Percentiles rank a stretch among this genome's conserved stretches.
phyloP scores from a whole-genome alignment of 1,140 invertebrate genomes.

The Thaumatotibia leucotreta region DNA sequence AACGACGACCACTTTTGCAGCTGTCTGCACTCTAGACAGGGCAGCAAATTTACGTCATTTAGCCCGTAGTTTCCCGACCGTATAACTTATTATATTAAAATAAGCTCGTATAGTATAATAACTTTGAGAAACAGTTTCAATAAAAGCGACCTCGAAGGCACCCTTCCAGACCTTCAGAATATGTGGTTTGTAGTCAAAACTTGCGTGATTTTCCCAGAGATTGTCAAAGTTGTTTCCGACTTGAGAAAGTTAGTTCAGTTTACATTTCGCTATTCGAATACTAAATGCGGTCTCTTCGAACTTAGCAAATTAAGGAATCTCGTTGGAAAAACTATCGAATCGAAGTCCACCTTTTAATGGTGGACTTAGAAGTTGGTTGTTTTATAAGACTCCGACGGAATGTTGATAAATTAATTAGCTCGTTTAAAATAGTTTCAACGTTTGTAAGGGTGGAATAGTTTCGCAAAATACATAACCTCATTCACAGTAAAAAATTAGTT shows the following conservation, averaged over 20 bases:
- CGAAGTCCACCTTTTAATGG: constrained; percentile 27
- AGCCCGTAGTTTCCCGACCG: background rate
- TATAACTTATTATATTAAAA: background rate
- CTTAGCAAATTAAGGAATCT: constrained; percentile 29
- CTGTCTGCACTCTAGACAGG: background rate
- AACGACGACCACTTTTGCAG: background rate
- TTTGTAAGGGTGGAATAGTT: background rate
- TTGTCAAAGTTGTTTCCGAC: constrained; percentile 36
- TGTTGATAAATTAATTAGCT: background rate
- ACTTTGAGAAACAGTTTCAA: background rate
- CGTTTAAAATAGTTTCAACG: background rate
- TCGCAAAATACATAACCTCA: no score
- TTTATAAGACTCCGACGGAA: constrained; percentile 5
- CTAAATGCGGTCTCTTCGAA: constrained; percentile 29
- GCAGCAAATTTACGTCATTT: background rate
- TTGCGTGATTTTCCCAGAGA: constrained; percentile 28
- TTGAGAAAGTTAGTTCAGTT: constrained; percentile 29
- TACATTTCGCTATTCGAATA: constrained; percentile 38
- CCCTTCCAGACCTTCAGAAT: background rate
- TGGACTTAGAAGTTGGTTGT: constrained; percentile 14
- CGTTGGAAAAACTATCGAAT: constrained; percentile 25
- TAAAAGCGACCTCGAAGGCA: background rate
- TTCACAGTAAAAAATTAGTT: no score
- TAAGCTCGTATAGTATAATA: background rate
- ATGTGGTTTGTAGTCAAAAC: constrained; percentile 15